Percentiles rank a stretch among this genome's conserved stretches.
phyloP scores from a whole-genome alignment of 1,140 invertebrate genomes.

The Apolygus lucorum region DNA sequence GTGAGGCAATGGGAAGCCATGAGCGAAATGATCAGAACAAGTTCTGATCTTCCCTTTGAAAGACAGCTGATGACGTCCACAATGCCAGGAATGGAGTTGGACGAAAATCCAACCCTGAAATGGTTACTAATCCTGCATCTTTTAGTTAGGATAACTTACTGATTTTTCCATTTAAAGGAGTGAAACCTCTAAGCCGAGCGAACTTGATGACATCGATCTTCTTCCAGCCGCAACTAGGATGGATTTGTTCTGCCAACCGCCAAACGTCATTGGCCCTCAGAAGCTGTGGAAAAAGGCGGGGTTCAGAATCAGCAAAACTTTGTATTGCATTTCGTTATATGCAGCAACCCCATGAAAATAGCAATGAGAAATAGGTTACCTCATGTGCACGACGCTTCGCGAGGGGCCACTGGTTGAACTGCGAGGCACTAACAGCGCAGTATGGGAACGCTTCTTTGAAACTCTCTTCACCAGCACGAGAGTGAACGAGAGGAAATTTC shows the following conservation, averaged over 20 bases:
- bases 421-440: background rate
- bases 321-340: too few species aligned
- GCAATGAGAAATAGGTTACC: too few species aligned
- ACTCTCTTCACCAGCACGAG: background rate
- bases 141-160: background rate
- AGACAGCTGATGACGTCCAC: too few species aligned
- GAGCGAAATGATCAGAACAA: too few species aligned
- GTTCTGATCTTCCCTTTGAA: too few species aligned
- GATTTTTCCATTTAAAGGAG: background rate
- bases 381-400: conserved; percentile 7
- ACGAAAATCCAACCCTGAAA: too few species aligned
- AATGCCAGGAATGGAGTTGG: too few species aligned
- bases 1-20: too few species aligned
- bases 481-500: conserved; percentile 11
- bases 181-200: background rate
- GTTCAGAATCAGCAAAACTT: too few species aligned
- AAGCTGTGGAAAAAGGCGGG: background rate
- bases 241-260: background rate
- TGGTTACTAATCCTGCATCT: too few species aligned
- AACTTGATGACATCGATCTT: background rate
- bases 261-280: background rate
- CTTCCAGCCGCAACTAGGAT: background rate
- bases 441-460: conserved; percentile 6
- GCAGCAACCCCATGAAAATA: too few species aligned
- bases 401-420: conserved; percentile 7